Evolutionary conservation across 2,113 vertebrate genomes (phyloP).

Genomic region (Halcyon senegalensis): DNA sequence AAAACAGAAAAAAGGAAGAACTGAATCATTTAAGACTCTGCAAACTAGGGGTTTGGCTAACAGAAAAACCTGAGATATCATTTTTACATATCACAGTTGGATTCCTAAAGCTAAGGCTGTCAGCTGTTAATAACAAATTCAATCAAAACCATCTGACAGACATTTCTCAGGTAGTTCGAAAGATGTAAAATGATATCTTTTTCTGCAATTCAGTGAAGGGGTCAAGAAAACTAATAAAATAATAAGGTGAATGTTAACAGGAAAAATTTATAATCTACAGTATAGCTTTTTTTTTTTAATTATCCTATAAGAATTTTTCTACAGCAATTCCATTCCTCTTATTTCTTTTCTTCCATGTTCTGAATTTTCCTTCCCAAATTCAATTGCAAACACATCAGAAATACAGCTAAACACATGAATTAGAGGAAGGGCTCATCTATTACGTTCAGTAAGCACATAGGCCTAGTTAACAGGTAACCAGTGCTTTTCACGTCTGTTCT

Average conservation of each 20-base stretch:
- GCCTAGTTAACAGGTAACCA: not conserved
- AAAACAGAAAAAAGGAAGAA: not conserved
- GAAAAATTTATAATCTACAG: not conserved
- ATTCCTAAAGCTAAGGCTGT: slow-evolving; percentile 39
- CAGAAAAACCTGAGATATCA: not conserved
- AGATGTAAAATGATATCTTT: not conserved
- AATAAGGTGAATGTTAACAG: not conserved
- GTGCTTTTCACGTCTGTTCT: not conserved
- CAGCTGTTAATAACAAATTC: slow-evolving; percentile 47
- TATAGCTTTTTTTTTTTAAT: not conserved
- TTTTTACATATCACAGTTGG: slow-evolving; percentile 18
- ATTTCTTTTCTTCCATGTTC: not conserved
- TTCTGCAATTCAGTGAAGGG: not conserved
- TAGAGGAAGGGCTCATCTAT: not conserved
- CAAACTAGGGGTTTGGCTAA: not conserved
- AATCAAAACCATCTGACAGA: not conserved
- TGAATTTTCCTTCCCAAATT: not conserved
- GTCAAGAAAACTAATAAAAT: slow-evolving; percentile 11
- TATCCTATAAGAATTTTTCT: not conserved
- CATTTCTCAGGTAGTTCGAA: not conserved
- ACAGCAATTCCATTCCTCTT: not conserved
- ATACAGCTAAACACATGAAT: not conserved
- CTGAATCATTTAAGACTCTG: not conserved
- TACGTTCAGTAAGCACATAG: not conserved
- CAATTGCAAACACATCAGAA: not conserved